These are phyloP conservation scores for Microcebus jonahi DNA, from an alignment of 2,113 vertebrate genomes.

Conservation along the genomic window DNA sequence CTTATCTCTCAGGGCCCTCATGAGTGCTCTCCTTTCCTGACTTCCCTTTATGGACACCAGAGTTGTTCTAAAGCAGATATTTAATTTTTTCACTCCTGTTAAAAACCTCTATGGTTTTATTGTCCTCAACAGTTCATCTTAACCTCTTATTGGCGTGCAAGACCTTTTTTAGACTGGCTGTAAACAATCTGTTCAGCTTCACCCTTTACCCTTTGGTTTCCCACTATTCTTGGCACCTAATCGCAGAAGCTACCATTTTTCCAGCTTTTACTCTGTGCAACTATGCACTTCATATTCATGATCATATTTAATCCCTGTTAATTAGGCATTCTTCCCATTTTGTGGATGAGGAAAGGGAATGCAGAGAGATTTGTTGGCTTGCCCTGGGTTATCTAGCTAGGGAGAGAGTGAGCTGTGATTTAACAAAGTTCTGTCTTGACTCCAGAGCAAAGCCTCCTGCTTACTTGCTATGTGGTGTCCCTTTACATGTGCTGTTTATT, in stretches of 20 bases:
- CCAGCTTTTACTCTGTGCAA: neutral
- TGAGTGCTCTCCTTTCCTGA: neutral
- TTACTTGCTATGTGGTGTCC: neutral
- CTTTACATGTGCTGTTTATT: neutral
- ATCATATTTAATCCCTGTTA: conserved; percentile 1
- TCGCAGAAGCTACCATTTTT: neutral
- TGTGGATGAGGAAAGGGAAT: neutral
- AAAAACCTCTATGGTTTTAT: neutral
- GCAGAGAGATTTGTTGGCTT: neutral
- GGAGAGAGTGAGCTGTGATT: neutral
- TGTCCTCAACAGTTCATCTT: conserved; percentile 18
- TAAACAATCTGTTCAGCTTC: neutral
- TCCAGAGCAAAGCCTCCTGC: neutral
- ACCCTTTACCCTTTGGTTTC: neutral
- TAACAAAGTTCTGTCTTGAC: neutral
- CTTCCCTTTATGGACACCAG: neutral
- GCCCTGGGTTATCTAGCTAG: neutral
- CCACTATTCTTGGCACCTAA: neutral
- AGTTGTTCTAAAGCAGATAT: neutral
- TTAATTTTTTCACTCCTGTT: neutral
- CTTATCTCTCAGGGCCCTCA: neutral
- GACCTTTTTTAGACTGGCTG: conserved; percentile 3
- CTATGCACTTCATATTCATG: neutral
- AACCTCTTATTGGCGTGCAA: neutral
- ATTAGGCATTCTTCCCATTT: neutral